Evolutionary conservation across 1,140 invertebrate genomes (phyloP), one percentile per base, ranked within the genome.

Genomic region (Cataglyphis hispanica): DNA sequence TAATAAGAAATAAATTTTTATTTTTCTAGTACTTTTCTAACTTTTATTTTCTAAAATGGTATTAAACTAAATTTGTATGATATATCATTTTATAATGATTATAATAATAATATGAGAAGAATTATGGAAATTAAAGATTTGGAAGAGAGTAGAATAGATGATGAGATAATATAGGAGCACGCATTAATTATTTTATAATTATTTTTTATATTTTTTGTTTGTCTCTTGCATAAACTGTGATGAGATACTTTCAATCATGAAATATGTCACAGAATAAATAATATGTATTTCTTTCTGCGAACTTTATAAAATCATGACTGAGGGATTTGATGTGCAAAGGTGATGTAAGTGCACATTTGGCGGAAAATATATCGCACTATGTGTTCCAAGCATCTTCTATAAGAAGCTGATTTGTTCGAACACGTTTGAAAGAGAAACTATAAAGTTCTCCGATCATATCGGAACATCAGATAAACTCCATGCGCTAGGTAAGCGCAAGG

Each of bases 391-490:
- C 58, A 43, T 77, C 19, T 77, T 46, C 58, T 1, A 16, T 43
- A 31, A 76, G 74, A 76, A 76, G 34, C 58, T 7, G 37, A 25
- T 31, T 25, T 46, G 40, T 40, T 61, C 37, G 58, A 75, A 60
- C 25, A 43, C 25, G 40, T 31, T 27, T 76, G 22, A 60, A 61
- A 61, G 74, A 46, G 74, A 46, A 77, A 63, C 58, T 43, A 13
- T 61, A n/a, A 63, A 77, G 58, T 76, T 61, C n/a, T 56, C 37
- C 37, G 74, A 43, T 63, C 25, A 46, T 60, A 63, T 63, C 16
- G 58, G 22, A 61, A 25, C 25, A 19, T 63, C 58, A 46, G n/a
- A 31, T 11, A 63, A 63, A n/a, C n/a, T n/a, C 40, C 46, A 19
- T 43, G 25, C 37, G 37, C 37, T 31, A 46, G 19, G 8, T 40